These are phyloP conservation scores for Glossophaga mutica DNA, from an alignment of 2,797 vertebrate species.

Conservation along the genomic window DNA sequence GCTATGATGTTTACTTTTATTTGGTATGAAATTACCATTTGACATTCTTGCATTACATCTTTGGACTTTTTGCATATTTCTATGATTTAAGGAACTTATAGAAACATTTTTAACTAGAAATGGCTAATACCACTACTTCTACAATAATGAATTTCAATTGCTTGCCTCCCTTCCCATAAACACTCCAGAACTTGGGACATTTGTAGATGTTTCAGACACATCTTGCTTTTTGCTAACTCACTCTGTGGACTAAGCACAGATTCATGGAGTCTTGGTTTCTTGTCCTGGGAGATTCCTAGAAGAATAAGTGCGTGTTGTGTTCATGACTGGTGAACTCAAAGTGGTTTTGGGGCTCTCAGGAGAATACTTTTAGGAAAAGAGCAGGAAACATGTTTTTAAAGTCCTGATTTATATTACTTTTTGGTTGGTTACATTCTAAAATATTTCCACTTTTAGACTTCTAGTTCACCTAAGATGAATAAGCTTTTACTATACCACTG, in stretches of 20 bases:
- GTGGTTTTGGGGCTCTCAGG: rapidly evolving
- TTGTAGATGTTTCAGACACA: neutral
- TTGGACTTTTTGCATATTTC: neutral
- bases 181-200: neutral
- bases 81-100: neutral
- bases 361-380: neutral
- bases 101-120: neutral
- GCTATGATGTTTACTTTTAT: neutral
- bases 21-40: neutral
- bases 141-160: neutral
- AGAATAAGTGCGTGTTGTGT: neutral
- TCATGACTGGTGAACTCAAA: neutral
- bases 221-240: neutral
- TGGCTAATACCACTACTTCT: neutral
- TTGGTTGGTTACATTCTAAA: neutral
- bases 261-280: neutral
- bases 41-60: neutral
- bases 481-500: neutral
- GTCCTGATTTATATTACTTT: neutral
- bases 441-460: neutral
- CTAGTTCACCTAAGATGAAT: neutral
- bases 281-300: neutral
- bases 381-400: neutral
- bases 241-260: neutral
- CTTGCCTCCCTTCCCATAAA: neutral